Conservation (phyloP, 2,113 vertebrate genomes). For the Micronycteris hirsuta region DNA sequence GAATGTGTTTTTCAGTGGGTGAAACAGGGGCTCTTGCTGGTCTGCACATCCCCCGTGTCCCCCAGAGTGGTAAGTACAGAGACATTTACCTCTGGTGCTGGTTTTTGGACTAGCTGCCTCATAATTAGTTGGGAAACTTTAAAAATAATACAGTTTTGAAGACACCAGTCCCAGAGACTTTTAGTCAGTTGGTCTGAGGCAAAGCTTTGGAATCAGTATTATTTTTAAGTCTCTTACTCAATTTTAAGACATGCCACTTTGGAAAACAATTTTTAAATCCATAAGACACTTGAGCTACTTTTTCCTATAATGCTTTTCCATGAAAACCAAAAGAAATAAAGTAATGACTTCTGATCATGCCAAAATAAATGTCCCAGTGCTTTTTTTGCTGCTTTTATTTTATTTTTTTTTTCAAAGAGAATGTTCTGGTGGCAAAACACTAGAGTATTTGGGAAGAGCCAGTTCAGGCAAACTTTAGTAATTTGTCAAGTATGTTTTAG, state of each 20-base stretch:
- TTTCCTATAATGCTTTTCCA: not conserved
- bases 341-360: not conserved
- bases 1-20: not conserved
- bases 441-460: not conserved
- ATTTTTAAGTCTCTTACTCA: not conserved
- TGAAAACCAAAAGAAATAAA: conserved; percentile 13
- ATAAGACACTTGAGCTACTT: not conserved
- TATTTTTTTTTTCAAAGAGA: not conserved
- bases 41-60: not conserved
- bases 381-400: not conserved
- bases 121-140: not conserved
- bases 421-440: not conserved
- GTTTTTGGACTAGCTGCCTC: not conserved
- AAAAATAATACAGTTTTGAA: not conserved
- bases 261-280: conserved; percentile 4
- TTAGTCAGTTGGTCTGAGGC: not conserved
- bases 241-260: not conserved
- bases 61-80: not conserved
- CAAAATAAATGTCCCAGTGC: conserved; percentile 9
- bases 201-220: not conserved
- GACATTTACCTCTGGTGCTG: not conserved
- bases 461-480: not conserved
- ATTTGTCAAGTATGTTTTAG: not conserved
- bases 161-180: not conserved
- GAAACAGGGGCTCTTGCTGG: not conserved